Base-by-base conservation (phyloP, 30 jellyfish, hydroid and myxozoan species). In the Aurelia sp. region DNA sequence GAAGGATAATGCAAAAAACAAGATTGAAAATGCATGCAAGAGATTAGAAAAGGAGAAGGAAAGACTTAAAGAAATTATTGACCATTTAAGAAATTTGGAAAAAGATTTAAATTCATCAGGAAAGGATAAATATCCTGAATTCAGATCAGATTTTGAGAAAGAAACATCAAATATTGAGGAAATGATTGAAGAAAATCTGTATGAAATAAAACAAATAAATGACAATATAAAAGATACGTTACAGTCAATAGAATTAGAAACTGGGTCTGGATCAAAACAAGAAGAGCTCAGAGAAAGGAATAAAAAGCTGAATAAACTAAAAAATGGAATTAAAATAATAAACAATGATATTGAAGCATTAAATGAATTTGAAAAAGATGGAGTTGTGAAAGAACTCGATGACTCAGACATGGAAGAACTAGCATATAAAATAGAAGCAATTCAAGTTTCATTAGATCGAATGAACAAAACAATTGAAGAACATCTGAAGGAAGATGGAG, bases 381-480 rank as follows among this genome's bases (percentile, higher is more conserved):
- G 80, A n/a, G 67, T 58, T 15, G 30, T 59, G 0, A 65, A 74
- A 13, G 92, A 83, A 9, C 21, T 83, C 0, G n/a, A 63, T 5
- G 86, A 83, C 63, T 59, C 92, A 1, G 92, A 71, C 71, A 41
- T 70, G 44, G 86, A 83, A 83, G 92, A 83, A 47, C 63, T 68
- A 15, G 58, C 72, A 8, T 83, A 66, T 33, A 85, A 85, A 40
- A 69, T 85, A 17, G 94, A 73, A 38, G 88, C 94, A 24, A 53
- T 85, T 19, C 22, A 52, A 18, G 88, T 63, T 27, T 74, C 88
- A 9, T 57, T 33, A 18, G 89, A 73, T 41, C 51, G 88, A 31
- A 73, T 75, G 77, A 82, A 75, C 13, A 67, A 53, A 61, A 85
- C 88, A 63, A 85, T 73, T 1, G 78, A 82, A 15, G 84, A 63